These are phyloP conservation scores for Piscicola geometra DNA, from an alignment of 2,888 invertebrate genomes.

Conservation along the genomic window DNA sequence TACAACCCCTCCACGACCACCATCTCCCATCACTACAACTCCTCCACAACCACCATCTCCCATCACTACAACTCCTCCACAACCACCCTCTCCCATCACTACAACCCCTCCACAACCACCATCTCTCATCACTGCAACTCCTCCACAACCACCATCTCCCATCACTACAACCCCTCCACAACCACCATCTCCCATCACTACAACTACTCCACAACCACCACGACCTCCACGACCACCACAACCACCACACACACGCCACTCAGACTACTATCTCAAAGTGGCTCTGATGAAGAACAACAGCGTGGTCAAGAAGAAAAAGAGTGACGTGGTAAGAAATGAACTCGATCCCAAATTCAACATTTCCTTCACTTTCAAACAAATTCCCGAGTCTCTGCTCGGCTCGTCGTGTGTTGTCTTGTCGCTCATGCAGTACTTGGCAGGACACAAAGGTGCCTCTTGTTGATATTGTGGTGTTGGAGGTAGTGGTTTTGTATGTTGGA, in stretches of 20 bases:
- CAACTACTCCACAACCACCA: too few relatives aligned
- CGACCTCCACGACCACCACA: too few relatives aligned
- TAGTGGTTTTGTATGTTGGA: neutral
- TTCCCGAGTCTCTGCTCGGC: conserved; percentile 61
- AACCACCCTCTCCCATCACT: too few relatives aligned
- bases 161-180: too few relatives aligned
- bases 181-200: too few relatives aligned
- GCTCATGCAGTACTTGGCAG: conserved; percentile 51
- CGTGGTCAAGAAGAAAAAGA: conserved; percentile 70
- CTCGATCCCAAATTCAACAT: conserved; percentile 67
- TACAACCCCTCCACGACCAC: too few relatives aligned
- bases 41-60: too few relatives aligned
- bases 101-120: too few relatives aligned
- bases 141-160: too few relatives aligned
- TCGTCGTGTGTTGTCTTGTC: conserved; percentile 65
- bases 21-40: too few relatives aligned
- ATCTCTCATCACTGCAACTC: too few relatives aligned
- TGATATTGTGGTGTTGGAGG: neutral
- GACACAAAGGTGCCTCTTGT: conserved; percentile 49
- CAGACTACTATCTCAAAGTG: conserved; percentile 68
- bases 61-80: too few relatives aligned
- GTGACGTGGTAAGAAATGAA: conserved; percentile 58
- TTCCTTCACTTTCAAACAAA: conserved; percentile 72
- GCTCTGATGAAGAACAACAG: conserved; percentile 68
- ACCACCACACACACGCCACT: neutral